Conservation (phyloP, 2,888 invertebrate species). For the Philonicus albiceps region DNA sequence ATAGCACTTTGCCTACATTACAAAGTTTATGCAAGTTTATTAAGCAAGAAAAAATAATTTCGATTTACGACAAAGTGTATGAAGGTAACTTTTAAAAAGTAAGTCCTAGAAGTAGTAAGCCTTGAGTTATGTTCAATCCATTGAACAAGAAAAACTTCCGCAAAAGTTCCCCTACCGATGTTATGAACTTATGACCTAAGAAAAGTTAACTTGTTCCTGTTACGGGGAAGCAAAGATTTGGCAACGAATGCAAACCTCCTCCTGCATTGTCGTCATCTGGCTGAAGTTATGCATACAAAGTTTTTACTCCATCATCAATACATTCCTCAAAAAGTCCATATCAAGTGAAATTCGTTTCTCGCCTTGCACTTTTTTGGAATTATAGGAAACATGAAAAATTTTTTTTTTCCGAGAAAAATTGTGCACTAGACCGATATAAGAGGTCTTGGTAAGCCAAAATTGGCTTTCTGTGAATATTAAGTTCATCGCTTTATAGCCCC, state of each 20-base stretch:
- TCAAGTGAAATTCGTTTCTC: background rate
- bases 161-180: background rate
- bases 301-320: background rate
- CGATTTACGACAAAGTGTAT: background rate
- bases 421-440: background rate
- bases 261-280: background rate
- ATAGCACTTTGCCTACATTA: background rate
- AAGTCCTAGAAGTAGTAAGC: background rate
- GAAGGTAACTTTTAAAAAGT: background rate
- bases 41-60: background rate
- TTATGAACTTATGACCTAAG: slow-evolving; percentile 23
- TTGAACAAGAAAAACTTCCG: slow-evolving; percentile 10
- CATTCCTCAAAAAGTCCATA: background rate
- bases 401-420: background rate
- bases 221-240: background rate
- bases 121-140: slow-evolving; percentile 18
- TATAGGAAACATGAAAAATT: background rate
- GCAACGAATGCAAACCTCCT: background rate
- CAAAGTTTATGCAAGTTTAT: background rate
- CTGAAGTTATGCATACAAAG: background rate
- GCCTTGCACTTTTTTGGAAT: background rate
- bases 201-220: background rate
- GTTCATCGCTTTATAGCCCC: background rate
- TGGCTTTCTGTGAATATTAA: background rate
- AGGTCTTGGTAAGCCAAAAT: background rate